These are phyloP conservation scores for Megalops cyprinoides DNA, from an alignment of 2,797 vertebrate genomes.

Conservation along the genomic window DNA sequence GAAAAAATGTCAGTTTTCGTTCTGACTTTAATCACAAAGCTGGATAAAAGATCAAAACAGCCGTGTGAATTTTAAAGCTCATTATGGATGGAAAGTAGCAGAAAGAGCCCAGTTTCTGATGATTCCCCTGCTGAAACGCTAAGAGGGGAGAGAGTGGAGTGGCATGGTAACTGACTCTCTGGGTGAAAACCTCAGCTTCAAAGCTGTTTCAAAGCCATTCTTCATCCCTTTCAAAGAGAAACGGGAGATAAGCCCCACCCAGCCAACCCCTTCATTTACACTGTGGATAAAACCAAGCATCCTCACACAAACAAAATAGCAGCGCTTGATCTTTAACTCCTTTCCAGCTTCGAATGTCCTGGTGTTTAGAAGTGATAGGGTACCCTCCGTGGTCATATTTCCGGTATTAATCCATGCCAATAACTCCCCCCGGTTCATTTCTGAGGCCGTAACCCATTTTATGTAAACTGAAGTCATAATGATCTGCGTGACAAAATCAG, in stretches of 20 bases:
- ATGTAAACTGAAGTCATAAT: too few species aligned
- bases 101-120: not conserved
- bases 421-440: too few species aligned
- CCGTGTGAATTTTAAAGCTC: not conserved
- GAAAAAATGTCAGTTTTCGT: not conserved
- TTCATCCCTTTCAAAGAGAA: not conserved
- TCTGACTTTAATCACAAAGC: conserved; percentile 15
- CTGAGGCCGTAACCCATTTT: too few species aligned
- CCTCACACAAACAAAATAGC: not conserved
- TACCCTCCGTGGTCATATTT: too few species aligned
- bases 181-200: not conserved
- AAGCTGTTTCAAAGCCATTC: not conserved
- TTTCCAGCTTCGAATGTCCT: not conserved
- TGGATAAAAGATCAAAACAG: not conserved
- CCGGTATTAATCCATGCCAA: too few species aligned
- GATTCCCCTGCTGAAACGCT: too few species aligned
- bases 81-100: not conserved
- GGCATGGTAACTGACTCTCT: not conserved
- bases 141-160: not conserved
- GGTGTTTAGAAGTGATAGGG: not conserved
- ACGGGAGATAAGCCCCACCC: not conserved
- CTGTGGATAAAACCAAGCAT: not conserved
- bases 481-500: not conserved
- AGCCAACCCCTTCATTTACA: not conserved
- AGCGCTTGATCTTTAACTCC: not conserved